Conservation (phyloP, 2,113 vertebrate species). For the Mellivora capensis region DNA sequence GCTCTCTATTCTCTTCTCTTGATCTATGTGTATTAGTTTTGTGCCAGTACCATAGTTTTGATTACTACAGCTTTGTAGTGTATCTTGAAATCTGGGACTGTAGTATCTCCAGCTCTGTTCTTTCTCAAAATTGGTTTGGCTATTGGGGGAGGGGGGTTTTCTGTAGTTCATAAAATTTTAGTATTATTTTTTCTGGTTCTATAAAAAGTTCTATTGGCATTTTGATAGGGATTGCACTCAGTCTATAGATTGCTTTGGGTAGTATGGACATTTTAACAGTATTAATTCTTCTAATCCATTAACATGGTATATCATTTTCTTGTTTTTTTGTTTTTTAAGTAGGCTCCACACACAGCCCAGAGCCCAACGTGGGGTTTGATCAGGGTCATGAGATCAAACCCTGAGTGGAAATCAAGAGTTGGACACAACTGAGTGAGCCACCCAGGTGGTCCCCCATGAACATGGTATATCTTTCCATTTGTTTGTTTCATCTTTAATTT, state of each 20-base stretch:
- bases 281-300: not conserved
- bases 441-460: not conserved
- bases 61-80: not conserved
- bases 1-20: not conserved
- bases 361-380: not conserved
- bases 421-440: not conserved
- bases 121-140: not conserved
- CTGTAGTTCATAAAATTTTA: not conserved
- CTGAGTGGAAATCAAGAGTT: not conserved
- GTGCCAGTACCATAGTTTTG: not conserved
- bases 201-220: not conserved
- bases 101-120: not conserved
- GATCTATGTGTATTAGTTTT: not conserved
- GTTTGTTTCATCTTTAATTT: not conserved
- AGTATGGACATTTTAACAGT: not conserved
- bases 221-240: not conserved
- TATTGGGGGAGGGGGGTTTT: not conserved
- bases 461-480: not conserved
- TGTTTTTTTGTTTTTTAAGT: not conserved
- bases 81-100: not conserved
- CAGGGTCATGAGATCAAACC: not conserved
- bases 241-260: not conserved
- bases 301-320: not conserved
- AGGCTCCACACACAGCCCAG: not conserved
- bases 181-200: not conserved